phyloP scores from a whole-genome alignment of 2,797 vertebrate genomes.

The Simalia tracyae region DNA sequence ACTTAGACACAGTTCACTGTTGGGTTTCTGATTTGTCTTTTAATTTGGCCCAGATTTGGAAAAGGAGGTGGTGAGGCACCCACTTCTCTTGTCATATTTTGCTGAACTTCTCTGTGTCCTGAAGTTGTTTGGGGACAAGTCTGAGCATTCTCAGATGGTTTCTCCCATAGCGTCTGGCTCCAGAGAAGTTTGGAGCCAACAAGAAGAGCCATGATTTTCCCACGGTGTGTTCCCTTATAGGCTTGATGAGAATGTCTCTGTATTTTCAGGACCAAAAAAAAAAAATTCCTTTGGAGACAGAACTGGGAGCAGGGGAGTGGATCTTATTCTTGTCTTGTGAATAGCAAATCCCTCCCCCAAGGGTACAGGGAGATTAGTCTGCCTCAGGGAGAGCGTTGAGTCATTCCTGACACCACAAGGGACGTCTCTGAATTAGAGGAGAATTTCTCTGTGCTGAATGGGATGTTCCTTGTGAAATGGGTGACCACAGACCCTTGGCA shows the following conservation, averaged over 20 bases:
- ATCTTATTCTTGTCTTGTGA: slow-evolving; percentile 19
- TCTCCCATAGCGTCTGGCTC: slow-evolving; percentile 15
- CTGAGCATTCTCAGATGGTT: background rate
- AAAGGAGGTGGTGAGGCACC: background rate
- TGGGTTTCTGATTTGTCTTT: background rate
- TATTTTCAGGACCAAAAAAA: background rate
- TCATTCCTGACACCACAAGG: slow-evolving; percentile 21
- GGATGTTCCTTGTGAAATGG: slow-evolving; percentile 10
- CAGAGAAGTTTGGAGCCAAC: background rate
- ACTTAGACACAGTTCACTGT: background rate
- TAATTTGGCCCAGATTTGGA: background rate
- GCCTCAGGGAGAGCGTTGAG: slow-evolving; percentile 10
- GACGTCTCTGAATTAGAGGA: slow-evolving; percentile 10
- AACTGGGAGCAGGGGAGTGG: background rate
- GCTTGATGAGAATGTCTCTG: slow-evolving; percentile 6
- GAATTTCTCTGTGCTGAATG: background rate
- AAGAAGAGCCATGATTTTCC: slow-evolving; percentile 2
- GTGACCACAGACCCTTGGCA: slow-evolving; percentile 2
- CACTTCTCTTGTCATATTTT: background rate
- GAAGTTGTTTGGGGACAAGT: background rate
- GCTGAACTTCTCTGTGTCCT: background rate
- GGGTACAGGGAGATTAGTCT: slow-evolving; percentile 8
- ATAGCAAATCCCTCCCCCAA: background rate
- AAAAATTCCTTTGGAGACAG: background rate
- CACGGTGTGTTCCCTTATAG: background rate